phyloP scores from a whole-genome alignment of 1,140 invertebrate species.

The Telenomus remus region DNA sequence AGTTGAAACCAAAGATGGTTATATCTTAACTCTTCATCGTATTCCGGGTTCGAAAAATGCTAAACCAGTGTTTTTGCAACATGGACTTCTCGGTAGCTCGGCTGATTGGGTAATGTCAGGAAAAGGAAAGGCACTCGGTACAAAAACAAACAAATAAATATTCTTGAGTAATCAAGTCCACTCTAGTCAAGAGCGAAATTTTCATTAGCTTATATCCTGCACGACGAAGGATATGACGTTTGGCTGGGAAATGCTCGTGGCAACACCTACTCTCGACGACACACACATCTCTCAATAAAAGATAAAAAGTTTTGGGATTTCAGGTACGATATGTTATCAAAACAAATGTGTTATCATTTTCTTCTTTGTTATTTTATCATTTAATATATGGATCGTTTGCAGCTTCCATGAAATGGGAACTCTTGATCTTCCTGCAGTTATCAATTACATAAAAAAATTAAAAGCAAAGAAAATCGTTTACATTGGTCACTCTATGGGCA shows the following conservation, averaged over 20 bases:
- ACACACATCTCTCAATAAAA: conserved; percentile 62
- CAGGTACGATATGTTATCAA: conserved; percentile 54
- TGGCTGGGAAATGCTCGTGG: conserved; percentile 77
- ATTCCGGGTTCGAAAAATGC: conserved; percentile 77
- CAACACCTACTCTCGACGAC: conserved; percentile 74
- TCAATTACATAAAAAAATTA: conserved; percentile 72
- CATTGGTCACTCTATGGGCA: conserved; percentile 81
- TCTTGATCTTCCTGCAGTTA: conserved; percentile 79
- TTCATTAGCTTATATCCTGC: conserved; percentile 72
- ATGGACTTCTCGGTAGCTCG: conserved; percentile 82
- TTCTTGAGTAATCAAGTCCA: background rate
- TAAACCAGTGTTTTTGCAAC: conserved; percentile 78
- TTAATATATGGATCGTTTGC: conserved; percentile 4
- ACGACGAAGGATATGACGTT: conserved; percentile 75
- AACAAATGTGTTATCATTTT: too few species aligned
- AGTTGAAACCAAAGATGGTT: conserved; percentile 83
- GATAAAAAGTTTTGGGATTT: conserved; percentile 76
- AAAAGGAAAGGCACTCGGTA: conserved; percentile 80
- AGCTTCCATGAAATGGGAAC: conserved; percentile 82
- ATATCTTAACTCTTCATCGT: conserved; percentile 82
- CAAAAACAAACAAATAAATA: conserved; percentile 11
- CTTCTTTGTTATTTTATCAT: conserved; percentile 9
- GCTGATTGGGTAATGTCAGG: conserved; percentile 81
- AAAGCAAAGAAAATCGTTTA: conserved; percentile 67
- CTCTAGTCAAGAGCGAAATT: too few species aligned